Conservation (phyloP, 2,113 vertebrate species). For the Chiloscyllium plagiosum region DNA sequence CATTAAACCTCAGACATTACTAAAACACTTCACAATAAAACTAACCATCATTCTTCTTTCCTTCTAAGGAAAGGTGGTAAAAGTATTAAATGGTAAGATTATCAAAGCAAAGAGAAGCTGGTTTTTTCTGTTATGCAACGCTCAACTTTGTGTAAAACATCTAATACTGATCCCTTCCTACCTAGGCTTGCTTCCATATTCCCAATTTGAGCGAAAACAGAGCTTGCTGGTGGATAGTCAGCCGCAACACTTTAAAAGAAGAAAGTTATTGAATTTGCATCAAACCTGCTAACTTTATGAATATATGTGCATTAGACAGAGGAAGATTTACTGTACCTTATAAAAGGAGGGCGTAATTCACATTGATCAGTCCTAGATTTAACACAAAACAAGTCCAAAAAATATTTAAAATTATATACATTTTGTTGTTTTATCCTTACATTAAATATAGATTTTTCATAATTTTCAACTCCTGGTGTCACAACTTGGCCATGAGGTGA, state of each 20-base stretch:
- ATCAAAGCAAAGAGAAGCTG: neutral
- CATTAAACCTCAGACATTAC: neutral
- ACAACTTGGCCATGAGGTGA: neutral
- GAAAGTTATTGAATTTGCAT: conserved; percentile 40
- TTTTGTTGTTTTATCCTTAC: neutral
- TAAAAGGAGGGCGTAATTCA: conserved; percentile 66
- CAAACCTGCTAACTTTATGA: neutral
- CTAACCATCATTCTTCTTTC: neutral
- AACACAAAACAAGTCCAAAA: conserved; percentile 40
- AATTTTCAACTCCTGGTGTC: neutral
- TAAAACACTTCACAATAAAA: neutral
- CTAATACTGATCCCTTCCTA: conserved; percentile 51
- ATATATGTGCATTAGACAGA: conserved; percentile 6
- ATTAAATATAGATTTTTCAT: neutral
- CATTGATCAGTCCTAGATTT: conserved; percentile 53
- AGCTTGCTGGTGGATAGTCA: conserved; percentile 78
- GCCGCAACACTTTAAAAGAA: conserved; percentile 72
- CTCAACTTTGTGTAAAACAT: neutral
- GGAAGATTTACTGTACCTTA: conserved; percentile 63
- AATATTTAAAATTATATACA: neutral
- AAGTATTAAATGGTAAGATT: neutral
- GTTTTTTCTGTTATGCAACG: neutral
- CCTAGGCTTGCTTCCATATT: conserved; percentile 84
- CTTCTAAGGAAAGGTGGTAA: neutral
- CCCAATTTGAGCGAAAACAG: conserved; percentile 84